Evolutionary conservation across 2,797 vertebrate species (phyloP), one percentile per base, ranked within the genome.

Genomic region (Spinibarbus caldwelli): DNA sequence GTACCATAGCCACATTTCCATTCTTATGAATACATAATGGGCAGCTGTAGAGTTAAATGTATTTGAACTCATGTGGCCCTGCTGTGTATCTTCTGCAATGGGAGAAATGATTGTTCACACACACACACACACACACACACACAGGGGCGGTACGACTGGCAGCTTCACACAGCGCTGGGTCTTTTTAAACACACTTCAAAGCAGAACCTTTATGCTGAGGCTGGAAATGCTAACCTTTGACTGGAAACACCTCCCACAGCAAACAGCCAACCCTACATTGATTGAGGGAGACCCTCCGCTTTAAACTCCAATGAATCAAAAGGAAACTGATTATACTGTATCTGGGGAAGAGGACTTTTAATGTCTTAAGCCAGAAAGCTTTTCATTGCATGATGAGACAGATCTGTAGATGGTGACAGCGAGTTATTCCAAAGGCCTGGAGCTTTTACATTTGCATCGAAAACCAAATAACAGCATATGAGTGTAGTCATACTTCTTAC

Each of bases 131-230:
- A 52, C 49, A 52, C 49, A 49, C 47, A 49, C 47, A 49, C 15
- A 49, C 47, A n/a, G n/a, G n/a, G n/a, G n/a, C n/a, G n/a, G n/a
- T n/a, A n/a, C n/a, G n/a, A n/a, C n/a, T n/a, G n/a, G n/a, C n/a
- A n/a, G 84, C 73, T 85, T 83, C 47, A 86, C 82, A 82, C 88
- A 57, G 91, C 85, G 92, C 88, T 38, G 86, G 87, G 23, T 73
- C 92, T 82, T 92, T 93, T 91, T 90, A 91, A 93, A 93, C 86
- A 92, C 86, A 93, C 93, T 94, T 95, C 94, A 96, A 94, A 95
- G 93, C 87, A 75, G 81, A 87, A 85, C 92, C 87, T 93, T 93
- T 92, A 89, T 90, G 90, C 89, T 79, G 84, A 80, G n/a, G 43
- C 90, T 90, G 91, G 91, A 89, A 92, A 90, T 86, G 89, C 90